Conservation (phyloP, 2,888 invertebrate genomes). For the Eustalomyia histrio region DNA sequence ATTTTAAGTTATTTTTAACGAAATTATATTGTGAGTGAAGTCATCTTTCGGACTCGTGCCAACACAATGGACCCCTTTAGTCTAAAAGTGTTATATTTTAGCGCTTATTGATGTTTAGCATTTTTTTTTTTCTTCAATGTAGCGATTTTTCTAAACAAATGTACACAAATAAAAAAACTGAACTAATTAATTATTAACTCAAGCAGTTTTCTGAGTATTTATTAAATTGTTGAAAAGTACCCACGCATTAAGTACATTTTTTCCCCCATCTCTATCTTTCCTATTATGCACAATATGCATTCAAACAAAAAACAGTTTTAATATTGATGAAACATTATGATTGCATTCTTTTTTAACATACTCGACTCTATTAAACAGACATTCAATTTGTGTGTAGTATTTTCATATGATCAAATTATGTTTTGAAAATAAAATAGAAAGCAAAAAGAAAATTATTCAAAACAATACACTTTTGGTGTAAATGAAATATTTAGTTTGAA, state of each 20-base stretch:
- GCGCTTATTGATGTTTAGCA: no score
- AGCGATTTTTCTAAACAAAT: no score
- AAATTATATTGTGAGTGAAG: no score
- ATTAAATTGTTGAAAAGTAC: not conserved
- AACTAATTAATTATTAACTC: no score
- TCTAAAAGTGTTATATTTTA: no score
- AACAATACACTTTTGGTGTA: not conserved
- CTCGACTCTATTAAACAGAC: not conserved
- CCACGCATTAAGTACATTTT: not conserved
- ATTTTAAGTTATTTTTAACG: no score
- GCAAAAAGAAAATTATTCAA: not conserved
- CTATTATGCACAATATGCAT: conserved; percentile 1
- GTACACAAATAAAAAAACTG: no score
- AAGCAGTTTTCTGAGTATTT: no score
- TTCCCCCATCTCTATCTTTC: not conserved
- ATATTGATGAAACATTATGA: conserved; percentile 39
- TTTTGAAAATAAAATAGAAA: not conserved
- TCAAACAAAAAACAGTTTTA: not conserved
- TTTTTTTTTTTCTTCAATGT: no score
- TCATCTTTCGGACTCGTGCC: no score
- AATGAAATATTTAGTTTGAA: conserved; percentile 4
- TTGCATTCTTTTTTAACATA: not conserved
- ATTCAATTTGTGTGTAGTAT: conserved; percentile 2
- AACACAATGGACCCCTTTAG: no score
- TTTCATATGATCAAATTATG: not conserved